Conservation (phyloP, 2,797 vertebrate genomes). For the Leucoraja ocellata region DNA sequence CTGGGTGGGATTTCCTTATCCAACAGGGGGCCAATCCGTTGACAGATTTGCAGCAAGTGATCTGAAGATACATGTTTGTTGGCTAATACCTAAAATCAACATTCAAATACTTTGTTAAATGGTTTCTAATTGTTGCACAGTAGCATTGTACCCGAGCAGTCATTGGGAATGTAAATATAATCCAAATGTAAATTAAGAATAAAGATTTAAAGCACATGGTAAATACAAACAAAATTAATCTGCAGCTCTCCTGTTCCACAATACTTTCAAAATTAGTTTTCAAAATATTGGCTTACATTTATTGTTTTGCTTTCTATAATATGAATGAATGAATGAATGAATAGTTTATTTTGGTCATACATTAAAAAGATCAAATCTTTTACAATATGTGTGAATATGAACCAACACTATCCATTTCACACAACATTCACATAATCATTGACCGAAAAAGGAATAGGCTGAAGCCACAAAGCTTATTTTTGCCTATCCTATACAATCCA, state of each 20-base stretch:
- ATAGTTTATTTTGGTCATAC: too few relatives aligned
- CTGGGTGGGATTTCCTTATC: conserved; percentile 92
- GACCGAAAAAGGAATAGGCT: too few relatives aligned
- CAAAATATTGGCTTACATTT: neutral
- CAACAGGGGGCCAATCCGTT: conserved; percentile 84
- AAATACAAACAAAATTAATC: neutral
- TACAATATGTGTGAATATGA: too few relatives aligned
- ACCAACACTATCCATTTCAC: too few relatives aligned
- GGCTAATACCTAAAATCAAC: conserved; percentile 69
- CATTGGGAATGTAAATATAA: neutral
- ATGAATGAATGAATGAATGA: too few relatives aligned
- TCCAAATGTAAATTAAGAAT: neutral
- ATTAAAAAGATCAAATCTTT: too few relatives aligned
- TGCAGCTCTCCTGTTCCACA: neutral
- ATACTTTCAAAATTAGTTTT: neutral
- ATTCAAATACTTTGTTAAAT: neutral
- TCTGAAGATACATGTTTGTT: conserved; percentile 94
- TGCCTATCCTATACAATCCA: too few relatives aligned
- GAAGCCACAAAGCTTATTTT: too few relatives aligned
- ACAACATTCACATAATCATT: too few relatives aligned
- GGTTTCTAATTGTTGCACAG: neutral
- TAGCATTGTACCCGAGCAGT: neutral
- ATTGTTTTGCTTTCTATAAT: neutral
- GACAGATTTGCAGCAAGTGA: conserved; percentile 88
- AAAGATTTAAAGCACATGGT: neutral